Percentiles rank a stretch among this genome's conserved stretches.
phyloP scores from a whole-genome alignment of 2,888 invertebrate genomes.

The Apotomis turbidana region DNA sequence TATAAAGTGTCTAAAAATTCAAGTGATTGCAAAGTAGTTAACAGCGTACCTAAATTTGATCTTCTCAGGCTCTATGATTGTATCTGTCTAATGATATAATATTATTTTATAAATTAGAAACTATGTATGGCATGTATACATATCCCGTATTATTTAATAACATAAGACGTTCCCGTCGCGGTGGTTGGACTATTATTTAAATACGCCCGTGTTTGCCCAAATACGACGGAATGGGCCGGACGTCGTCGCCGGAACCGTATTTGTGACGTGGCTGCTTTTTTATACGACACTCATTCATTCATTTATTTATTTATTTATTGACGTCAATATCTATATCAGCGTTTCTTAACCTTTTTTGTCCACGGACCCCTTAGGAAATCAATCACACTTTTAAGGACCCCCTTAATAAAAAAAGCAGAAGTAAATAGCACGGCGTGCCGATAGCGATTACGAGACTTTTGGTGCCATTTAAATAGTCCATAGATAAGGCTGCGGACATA shows the following conservation, averaged over 20 bases:
- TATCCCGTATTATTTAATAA: neutral
- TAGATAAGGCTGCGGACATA: too few species aligned
- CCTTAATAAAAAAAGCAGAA: too few species aligned
- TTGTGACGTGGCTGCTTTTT: conserved; percentile 26
- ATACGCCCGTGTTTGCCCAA: conserved; percentile 26
- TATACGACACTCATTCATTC: conserved; percentile 3
- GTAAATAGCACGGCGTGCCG: too few species aligned
- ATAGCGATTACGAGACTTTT: too few species aligned
- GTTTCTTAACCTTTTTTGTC: too few species aligned
- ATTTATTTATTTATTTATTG: conserved; percentile 4
- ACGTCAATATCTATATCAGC: neutral
- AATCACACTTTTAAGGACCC: too few species aligned
- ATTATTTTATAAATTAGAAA: conserved; percentile 8
- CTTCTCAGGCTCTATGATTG: too few species aligned
- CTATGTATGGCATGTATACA: neutral
- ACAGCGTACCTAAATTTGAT: too few species aligned
- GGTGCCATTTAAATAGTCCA: too few species aligned
- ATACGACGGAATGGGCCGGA: conserved; percentile 24
- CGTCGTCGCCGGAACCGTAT: conserved; percentile 32
- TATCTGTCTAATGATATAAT: neutral
- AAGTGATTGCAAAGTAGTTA: too few species aligned
- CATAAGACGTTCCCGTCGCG: neutral
- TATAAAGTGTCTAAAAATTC: too few species aligned
- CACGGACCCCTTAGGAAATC: too few species aligned
- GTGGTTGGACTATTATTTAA: conserved; percentile 19